A percentile compares a stretch with the other conserved stretches of the same genome.
Conservation (phyloP, 2,113 vertebrate genomes). For the Cercopithecus mona region DNA sequence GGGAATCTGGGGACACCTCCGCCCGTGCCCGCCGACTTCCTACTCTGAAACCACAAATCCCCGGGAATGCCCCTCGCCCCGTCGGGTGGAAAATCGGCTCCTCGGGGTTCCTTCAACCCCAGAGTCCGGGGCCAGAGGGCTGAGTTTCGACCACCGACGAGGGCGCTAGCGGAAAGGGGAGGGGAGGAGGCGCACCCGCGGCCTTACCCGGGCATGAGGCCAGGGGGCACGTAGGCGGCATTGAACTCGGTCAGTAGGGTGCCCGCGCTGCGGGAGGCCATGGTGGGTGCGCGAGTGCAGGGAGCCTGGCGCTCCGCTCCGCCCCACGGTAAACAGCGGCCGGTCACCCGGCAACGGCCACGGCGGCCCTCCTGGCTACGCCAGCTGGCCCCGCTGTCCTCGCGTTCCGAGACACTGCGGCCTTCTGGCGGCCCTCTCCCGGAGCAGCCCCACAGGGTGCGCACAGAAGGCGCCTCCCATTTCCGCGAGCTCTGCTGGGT, state of each 20-base stretch:
- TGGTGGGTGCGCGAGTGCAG: conserved; percentile 7
- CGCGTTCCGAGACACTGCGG: accelerated
- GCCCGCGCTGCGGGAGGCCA: conserved; percentile 78
- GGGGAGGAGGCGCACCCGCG: accelerated
- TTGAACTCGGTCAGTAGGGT: conserved; percentile 74
- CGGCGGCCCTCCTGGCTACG: neutral
- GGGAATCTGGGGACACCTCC: neutral
- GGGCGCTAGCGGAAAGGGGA: accelerated
- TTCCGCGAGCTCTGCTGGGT: neutral
- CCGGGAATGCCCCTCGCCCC: accelerated
- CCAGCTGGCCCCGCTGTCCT: neutral
- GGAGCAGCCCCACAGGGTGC: neutral
- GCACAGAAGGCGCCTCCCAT: neutral
- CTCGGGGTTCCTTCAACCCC: neutral
- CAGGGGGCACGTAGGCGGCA: conserved; percentile 74
- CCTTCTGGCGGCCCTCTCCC: neutral
- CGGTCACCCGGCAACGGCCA: conserved; percentile 48
- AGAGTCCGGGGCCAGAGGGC: neutral
- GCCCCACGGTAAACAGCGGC: neutral
- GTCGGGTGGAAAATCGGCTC: no score
- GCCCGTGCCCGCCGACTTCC: accelerated
- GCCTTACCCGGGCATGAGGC: conserved; percentile 82
- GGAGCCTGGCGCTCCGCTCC: neutral
- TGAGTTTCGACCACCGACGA: accelerated
- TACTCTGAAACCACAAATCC: no score